These are phyloP conservation scores for Hirundo rustica DNA, from an alignment of 2,797 vertebrate species.

Conservation along the genomic window DNA sequence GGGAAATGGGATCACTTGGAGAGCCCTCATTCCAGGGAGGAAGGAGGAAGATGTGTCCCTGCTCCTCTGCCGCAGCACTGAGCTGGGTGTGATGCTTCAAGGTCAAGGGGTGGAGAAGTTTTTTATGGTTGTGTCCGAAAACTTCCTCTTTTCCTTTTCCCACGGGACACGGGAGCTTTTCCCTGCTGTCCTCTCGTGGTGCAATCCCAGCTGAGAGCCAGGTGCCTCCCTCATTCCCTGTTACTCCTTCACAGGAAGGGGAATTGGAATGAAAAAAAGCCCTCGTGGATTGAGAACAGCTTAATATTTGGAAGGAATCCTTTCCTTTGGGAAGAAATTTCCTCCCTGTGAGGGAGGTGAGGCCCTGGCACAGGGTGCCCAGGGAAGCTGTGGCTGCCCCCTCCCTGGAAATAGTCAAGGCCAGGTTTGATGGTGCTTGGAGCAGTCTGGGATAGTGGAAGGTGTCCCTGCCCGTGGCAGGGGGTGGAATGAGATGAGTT, in stretches of 20 bases:
- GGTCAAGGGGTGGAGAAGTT: neutral
- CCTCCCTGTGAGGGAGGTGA: neutral
- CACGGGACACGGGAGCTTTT: rapidly evolving
- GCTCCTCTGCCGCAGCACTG: neutral
- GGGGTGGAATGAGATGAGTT: neutral
- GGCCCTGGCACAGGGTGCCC: neutral
- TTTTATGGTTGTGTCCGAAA: neutral
- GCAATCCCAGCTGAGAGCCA: neutral
- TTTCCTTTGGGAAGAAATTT: neutral
- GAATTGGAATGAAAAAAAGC: neutral
- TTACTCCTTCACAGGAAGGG: neutral
- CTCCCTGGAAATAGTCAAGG: neutral
- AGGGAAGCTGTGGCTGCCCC: neutral
- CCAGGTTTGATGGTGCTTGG: neutral
- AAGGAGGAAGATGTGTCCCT: neutral
- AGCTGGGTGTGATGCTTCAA: neutral
- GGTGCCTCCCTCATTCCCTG: neutral
- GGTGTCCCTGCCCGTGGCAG: neutral
- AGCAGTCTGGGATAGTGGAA: neutral
- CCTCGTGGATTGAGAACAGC: neutral
- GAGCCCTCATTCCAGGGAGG: neutral
- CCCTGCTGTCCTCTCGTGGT: rapidly evolving
- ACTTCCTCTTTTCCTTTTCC: neutral
- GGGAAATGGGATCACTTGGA: rapidly evolving
- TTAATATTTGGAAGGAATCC: neutral